Evolutionary conservation across 1,140 invertebrate genomes (phyloP).

Genomic region (Ylistrum balloti): DNA sequence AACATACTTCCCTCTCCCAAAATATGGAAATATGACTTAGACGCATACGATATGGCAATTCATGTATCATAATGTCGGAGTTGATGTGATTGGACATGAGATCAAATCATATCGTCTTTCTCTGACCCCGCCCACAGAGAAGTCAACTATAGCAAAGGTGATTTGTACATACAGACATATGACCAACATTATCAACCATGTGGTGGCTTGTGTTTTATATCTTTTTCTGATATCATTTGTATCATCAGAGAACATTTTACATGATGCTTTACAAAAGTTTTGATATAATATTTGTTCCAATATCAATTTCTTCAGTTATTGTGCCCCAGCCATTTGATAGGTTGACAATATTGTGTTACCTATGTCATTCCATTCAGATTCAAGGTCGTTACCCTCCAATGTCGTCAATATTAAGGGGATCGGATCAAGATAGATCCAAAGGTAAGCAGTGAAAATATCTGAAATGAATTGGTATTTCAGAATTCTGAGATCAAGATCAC

Average conservation of each 20-base stretch:
- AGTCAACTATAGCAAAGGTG: neutral
- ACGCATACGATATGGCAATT: constrained; percentile 28
- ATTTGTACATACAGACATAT: neutral
- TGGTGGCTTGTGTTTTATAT: neutral
- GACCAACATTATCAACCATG: neutral
- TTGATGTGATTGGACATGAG: constrained; percentile 9
- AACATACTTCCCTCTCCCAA: neutral
- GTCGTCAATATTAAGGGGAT: too few species aligned
- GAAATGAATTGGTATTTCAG: too few species aligned
- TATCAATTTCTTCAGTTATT: too few species aligned
- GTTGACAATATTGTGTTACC: too few species aligned
- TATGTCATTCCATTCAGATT: too few species aligned
- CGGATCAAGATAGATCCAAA: too few species aligned
- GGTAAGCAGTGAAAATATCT: too few species aligned
- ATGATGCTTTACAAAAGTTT: too few species aligned
- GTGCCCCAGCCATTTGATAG: too few species aligned
- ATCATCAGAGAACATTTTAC: neutral
- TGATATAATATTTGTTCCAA: too few species aligned
- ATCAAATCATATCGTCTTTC: neutral
- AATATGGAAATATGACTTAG: constrained; percentile 35
- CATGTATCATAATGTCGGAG: constrained; percentile 5
- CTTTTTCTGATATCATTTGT: neutral
- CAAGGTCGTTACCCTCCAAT: too few species aligned
- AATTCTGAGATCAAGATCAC: too few species aligned
- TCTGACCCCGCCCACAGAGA: neutral